phyloP scores from a whole-genome alignment of 2,888 invertebrate species.

The Pristionchus exspectatus region DNA sequence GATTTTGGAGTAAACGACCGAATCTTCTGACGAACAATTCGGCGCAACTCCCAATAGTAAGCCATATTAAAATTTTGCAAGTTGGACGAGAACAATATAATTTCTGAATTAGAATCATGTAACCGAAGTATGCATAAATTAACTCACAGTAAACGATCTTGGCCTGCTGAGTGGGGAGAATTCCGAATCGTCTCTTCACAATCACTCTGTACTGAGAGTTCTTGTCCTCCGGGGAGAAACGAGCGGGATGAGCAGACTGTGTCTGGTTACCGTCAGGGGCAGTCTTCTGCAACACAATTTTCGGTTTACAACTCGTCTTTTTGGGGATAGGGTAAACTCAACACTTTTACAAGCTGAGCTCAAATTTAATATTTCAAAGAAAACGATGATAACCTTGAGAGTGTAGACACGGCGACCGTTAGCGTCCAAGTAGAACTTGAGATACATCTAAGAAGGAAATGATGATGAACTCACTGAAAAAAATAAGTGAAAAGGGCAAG shows the following conservation, averaged over 20 bases:
- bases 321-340: neutral
- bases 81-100: neutral
- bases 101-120: constrained; percentile 14
- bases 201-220: constrained; percentile 91
- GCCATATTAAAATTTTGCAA: constrained; percentile 55
- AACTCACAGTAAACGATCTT: constrained; percentile 69
- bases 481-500: neutral
- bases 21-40: constrained; percentile 68
- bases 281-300: constrained; percentile 84
- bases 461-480: constrained; percentile 12
- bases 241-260: constrained; percentile 92
- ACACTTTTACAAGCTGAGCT: neutral
- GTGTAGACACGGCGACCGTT: constrained; percentile 90
- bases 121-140: neutral
- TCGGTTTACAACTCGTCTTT: no score
- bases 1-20: constrained; percentile 67
- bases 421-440: constrained; percentile 88
- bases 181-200: constrained; percentile 91
- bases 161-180: constrained; percentile 90
- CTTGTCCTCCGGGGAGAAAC: constrained; percentile 95
- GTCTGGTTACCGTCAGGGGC: constrained; percentile 89
- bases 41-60: constrained; percentile 70
- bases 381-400: constrained; percentile 85
- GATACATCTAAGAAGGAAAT: constrained; percentile 83
- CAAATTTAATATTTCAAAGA: neutral